A percentile compares a stretch with the other conserved stretches of the same genome.
These are phyloP conservation scores for Platycnemis pennipes DNA, from an alignment of 2,888 invertebrate genomes.

Conservation along the genomic window DNA sequence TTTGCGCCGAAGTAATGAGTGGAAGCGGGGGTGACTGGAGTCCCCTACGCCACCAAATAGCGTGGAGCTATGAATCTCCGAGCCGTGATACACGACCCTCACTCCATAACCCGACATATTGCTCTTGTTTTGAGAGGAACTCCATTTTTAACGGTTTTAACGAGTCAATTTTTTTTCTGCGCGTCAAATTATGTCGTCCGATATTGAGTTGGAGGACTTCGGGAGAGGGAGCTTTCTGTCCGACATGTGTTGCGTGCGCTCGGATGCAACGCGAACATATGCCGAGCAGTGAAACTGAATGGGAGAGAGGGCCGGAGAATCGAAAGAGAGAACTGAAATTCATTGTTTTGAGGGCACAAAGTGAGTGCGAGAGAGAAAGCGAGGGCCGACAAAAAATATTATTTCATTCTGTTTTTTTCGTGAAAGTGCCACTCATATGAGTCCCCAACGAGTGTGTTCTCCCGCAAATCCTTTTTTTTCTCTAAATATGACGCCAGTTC, in stretches of 20 bases:
- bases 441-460: background rate
- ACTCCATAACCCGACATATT: background rate
- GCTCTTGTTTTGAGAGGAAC: background rate
- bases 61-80: background rate
- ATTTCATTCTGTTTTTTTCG: background rate
- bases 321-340: background rate
- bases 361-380: background rate
- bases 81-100: background rate
- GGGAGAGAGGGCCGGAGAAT: background rate
- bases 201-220: background rate
- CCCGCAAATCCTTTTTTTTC: background rate
- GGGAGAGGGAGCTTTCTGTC: background rate
- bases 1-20: too few relatives aligned
- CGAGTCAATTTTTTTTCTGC: background rate
- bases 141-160: background rate
- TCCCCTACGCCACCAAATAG: background rate
- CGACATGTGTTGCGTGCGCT: background rate
- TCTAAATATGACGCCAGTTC: slow-evolving; percentile 1
- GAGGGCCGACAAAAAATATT: background rate
- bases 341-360: background rate
- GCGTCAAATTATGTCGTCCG: background rate
- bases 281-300: background rate
- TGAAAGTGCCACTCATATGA: background rate
- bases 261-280: background rate
- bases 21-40: background rate